These are phyloP conservation scores for Apotomis betuletana DNA, from an alignment of 2,888 invertebrate genomes.

Conservation along the genomic window DNA sequence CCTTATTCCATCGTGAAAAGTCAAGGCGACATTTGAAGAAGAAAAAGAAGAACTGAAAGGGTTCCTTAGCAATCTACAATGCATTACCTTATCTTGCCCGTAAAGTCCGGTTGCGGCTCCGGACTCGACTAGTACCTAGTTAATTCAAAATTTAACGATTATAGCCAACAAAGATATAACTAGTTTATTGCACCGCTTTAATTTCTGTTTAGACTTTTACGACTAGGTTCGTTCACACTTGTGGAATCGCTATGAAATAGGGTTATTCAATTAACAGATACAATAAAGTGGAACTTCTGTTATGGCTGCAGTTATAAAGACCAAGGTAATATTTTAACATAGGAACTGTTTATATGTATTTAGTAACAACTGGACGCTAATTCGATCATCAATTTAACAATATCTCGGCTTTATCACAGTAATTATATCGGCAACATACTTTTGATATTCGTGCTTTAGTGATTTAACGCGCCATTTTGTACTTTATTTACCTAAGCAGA, in stretches of 20 bases:
- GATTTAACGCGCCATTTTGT: too few species aligned
- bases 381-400: too few species aligned
- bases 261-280: slow-evolving; percentile 14
- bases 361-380: too few species aligned
- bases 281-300: slow-evolving; percentile 1
- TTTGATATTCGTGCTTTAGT: too few species aligned
- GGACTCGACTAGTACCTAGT: background rate
- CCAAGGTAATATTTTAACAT: too few species aligned
- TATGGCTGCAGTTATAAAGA: background rate
- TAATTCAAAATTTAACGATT: slow-evolving; percentile 38
- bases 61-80: slow-evolving; percentile 3
- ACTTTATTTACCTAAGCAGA: too few species aligned
- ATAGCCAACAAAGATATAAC: slow-evolving; percentile 37
- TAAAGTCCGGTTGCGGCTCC: background rate
- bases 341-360: too few species aligned
- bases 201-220: slow-evolving; percentile 23
- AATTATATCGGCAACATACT: too few species aligned
- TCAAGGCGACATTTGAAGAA: too few species aligned
- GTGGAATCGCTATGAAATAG: slow-evolving; percentile 12
- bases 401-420: too few species aligned
- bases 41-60: background rate
- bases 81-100: background rate
- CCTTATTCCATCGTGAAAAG: too few species aligned
- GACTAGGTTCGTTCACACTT: slow-evolving; percentile 23
- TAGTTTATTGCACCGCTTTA: slow-evolving; percentile 43